Evolutionary conservation across 2,113 vertebrate species (phyloP).

Genomic region (Phyllostomus hastatus): DNA sequence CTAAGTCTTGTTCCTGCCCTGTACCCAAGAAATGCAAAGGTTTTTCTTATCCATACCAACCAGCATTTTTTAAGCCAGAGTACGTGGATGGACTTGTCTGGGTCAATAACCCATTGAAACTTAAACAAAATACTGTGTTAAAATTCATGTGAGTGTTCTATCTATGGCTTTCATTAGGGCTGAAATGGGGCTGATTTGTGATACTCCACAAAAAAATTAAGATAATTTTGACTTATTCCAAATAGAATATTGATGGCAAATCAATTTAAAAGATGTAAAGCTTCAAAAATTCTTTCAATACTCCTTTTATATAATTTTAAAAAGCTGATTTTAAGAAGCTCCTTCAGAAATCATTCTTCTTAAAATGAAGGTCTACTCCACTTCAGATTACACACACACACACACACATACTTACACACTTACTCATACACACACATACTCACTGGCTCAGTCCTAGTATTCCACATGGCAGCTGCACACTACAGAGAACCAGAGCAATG

Average conservation of each 20-base stretch:
- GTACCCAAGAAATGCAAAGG: neutral
- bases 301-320: neutral
- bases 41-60: neutral
- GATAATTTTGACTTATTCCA: neutral
- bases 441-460: rapidly evolving
- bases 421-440: neutral
- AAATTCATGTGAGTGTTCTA: neutral
- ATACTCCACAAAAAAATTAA: neutral
- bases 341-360: neutral
- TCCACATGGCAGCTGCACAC: neutral
- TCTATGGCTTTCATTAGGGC: neutral
- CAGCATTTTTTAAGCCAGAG: neutral
- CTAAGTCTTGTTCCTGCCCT: neutral
- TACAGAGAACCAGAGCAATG: neutral
- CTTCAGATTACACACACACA: neutral
- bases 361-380: neutral
- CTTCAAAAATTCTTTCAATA: neutral
- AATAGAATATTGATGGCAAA: neutral
- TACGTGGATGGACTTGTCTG: neutral
- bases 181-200: neutral
- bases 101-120: neutral
- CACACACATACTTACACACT: neutral
- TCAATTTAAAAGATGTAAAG: neutral
- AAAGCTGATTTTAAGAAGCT: neutral
- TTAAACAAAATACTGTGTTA: neutral